Percentiles rank a stretch among this genome's conserved stretches.
Conservation (phyloP, 2,113 vertebrate species). For the Nycticebus coucang region DNA sequence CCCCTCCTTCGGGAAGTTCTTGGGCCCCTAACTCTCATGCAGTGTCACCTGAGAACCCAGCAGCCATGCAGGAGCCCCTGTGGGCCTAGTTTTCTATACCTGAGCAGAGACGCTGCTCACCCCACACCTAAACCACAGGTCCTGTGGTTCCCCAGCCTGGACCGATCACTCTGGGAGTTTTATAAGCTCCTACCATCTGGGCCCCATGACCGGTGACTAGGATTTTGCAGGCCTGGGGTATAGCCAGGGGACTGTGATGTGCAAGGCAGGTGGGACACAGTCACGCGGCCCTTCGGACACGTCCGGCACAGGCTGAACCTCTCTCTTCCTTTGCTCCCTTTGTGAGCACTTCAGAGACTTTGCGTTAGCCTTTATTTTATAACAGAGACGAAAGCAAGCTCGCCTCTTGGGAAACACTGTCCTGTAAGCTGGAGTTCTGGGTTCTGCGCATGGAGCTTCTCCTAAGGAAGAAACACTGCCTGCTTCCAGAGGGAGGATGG, state of each 20-base stretch:
- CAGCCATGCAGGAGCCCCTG: fast-evolving
- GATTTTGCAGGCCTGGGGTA: not conserved
- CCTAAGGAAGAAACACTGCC: not conserved
- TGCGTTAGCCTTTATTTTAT: not conserved
- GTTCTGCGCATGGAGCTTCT: not conserved
- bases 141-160: not conserved
- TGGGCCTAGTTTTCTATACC: not conserved
- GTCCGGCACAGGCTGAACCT: fast-evolving
- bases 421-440: not conserved
- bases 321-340: not conserved
- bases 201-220: not conserved
- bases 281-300: too few relatives aligned
- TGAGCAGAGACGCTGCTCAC: too few relatives aligned
- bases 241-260: not conserved
- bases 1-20: not conserved
- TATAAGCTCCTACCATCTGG: fast-evolving
- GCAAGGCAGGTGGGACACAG: not conserved
- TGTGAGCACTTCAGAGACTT: not conserved
- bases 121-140: not conserved
- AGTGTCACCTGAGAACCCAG: not conserved
- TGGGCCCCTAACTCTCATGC: not conserved
- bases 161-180: not conserved
- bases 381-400: not conserved
- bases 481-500: not conserved
- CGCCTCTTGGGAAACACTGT: not conserved